Evolutionary conservation across 1,140 invertebrate species (phyloP), one percentile per base, ranked within the genome.

Genomic region (Lutraria rhynchaena): DNA sequence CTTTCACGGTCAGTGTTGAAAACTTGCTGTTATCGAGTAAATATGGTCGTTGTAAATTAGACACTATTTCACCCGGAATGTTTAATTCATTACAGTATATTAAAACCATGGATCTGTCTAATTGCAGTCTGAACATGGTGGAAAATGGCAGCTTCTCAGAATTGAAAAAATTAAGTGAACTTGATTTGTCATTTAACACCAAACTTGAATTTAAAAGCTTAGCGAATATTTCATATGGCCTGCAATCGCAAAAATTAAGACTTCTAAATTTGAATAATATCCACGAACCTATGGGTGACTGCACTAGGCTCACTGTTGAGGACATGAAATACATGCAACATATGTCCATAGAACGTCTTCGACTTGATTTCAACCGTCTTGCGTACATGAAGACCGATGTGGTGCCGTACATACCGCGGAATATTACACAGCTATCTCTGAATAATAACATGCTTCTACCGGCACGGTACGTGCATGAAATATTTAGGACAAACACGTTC

Each of bases 91-190:
- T 35, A 29, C 27, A 24, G 3, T 44, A 5, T 13, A 29, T 69
- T 19, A 49, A 19, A 27, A 53, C 4, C 15, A 19, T 69, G 41
- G 29, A 49, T 3, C 22, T 69, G 31, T 31, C 27, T 3, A 31
- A 51, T 7, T 69, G 65, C 27, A 69, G 24, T 22, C 17, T 69
- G 19, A 3, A 49, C 2, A 0, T n/a, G 13, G 49, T 69, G 11
- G 44, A 69, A 69, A 2, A 44, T 29, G 41, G 44, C 3, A 69
- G 65, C 19, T 69, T 69, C 35, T 69, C 65, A 31, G 46, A 69
- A 29, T 7, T 69, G 1, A 49, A 49, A 27, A 49, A 51, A 15
- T 35, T 69, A n/a, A 69, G 5, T 3, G 29, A 9, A 3, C 44
- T 69, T 17, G 49, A 69, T 29, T 27, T 69, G 31, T 69, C 65